Evolutionary conservation across 2,888 invertebrate species (phyloP).

Genomic region (Cabera pusaria): DNA sequence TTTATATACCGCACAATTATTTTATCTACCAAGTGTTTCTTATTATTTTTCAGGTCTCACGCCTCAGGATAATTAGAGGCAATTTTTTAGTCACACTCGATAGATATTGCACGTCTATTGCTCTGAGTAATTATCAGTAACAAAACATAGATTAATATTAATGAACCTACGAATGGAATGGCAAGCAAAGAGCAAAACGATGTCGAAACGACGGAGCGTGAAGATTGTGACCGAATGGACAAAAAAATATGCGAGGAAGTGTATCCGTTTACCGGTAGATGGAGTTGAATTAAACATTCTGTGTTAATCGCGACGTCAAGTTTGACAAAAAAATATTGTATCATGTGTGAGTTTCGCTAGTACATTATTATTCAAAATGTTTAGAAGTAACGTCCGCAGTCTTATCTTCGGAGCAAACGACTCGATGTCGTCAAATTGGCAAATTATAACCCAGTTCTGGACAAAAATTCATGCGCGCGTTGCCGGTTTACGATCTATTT

Average conservation of each 20-base stretch:
- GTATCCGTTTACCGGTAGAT: constrained; percentile 38
- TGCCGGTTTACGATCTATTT: constrained; percentile 59
- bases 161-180: constrained; percentile 25
- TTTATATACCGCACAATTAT: constrained; percentile 47
- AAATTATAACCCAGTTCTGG: constrained; percentile 41
- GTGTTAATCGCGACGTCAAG: too few species aligned
- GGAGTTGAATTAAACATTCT: constrained; percentile 31
- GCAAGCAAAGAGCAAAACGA: constrained; percentile 29
- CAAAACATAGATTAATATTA: constrained; percentile 26
- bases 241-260: constrained; percentile 27
- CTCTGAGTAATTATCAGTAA: constrained; percentile 33
- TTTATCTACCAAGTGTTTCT: constrained; percentile 38
- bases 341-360: constrained; percentile 1
- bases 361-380: constrained; percentile 15
- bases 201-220: constrained; percentile 28
- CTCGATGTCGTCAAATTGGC: constrained; percentile 41
- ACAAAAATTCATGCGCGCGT: constrained; percentile 53
- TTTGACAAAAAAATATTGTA: constrained; percentile 9
- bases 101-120: constrained; percentile 21
- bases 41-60: constrained; percentile 22
- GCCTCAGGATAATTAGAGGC: constrained; percentile 14
- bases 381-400: constrained; percentile 3
- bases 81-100: constrained; percentile 17
- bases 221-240: constrained; percentile 24
- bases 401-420: constrained; percentile 2